Conservation (phyloP, 2,797 vertebrate genomes). For the Arctocebus calabarensis region DNA sequence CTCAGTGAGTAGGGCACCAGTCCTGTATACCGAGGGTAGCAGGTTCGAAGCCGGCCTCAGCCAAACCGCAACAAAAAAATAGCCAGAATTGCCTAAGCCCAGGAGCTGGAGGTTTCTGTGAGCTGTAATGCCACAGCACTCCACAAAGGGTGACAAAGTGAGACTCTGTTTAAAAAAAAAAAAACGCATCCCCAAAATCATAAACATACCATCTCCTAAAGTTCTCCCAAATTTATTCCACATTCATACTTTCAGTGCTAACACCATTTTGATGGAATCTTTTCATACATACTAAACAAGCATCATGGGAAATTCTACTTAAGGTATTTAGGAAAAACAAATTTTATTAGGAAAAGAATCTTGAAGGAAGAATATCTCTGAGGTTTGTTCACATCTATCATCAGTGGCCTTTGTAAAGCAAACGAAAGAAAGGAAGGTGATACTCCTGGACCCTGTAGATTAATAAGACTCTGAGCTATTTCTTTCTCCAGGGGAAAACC, state of each 20-base stretch:
- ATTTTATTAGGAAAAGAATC: slow-evolving; percentile 21
- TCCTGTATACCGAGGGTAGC: too few relatives aligned
- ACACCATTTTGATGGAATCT: slow-evolving; percentile 45
- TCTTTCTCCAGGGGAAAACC: neutral
- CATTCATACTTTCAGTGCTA: neutral
- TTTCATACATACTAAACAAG: slow-evolving; percentile 55
- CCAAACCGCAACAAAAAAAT: too few relatives aligned
- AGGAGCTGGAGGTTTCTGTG: too few relatives aligned
- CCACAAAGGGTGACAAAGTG: too few relatives aligned
- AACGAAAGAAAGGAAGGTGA: neutral
- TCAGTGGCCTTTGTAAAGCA: slow-evolving; percentile 33
- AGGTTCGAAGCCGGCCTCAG: too few relatives aligned
- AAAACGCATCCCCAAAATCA: neutral
- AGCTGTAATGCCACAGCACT: too few relatives aligned
- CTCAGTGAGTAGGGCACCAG: too few relatives aligned
- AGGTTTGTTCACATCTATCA: neutral
- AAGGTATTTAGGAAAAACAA: slow-evolving; percentile 51
- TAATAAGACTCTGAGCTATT: neutral
- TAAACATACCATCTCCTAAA: neutral
- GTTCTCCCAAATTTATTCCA: slow-evolving; percentile 35
- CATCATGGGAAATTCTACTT: neutral
- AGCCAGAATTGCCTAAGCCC: too few relatives aligned
- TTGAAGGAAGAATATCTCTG: neutral
- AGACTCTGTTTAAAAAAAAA: neutral
- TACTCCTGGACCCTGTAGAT: neutral